Conservation (phyloP, 2,888 invertebrate species). For the Herminia tarsipennalis region DNA sequence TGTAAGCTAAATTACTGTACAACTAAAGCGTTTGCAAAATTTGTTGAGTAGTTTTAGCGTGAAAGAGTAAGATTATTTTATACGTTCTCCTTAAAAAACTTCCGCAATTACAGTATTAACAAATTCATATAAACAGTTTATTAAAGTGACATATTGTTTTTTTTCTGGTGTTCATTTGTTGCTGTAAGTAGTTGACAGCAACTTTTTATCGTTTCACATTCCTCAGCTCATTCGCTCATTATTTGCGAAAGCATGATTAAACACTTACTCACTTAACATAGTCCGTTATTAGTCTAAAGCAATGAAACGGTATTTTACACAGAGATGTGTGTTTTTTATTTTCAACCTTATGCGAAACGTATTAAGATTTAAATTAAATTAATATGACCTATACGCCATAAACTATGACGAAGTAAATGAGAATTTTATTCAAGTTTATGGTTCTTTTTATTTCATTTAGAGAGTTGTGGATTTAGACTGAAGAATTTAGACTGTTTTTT, state of each 20-base stretch:
- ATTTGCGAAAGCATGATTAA: slow-evolving; percentile 34
- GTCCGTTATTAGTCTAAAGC: slow-evolving; percentile 18
- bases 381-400: neutral
- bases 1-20: too few species aligned
- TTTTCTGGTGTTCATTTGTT: too few species aligned
- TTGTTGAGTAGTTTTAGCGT: too few species aligned
- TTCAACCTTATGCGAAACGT: neutral
- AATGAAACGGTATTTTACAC: slow-evolving; percentile 14
- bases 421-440: neutral
- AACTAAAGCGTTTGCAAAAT: too few species aligned
- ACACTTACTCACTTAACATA: slow-evolving; percentile 22
- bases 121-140: too few species aligned
- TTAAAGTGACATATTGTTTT: too few species aligned
- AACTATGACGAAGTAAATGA: neutral
- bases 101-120: too few species aligned
- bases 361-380: slow-evolving; percentile 12
- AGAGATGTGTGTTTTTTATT: neutral
- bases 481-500: too few species aligned
- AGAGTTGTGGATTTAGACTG: neutral
- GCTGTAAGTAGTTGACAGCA: too few species aligned
- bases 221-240: slow-evolving; percentile 10
- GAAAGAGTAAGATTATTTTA: too few species aligned
- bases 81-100: too few species aligned
- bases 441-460: neutral
- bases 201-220: slow-evolving; percentile 27